phyloP scores from a whole-genome alignment of 2,113 vertebrate species.

The Regulus satrapa region DNA sequence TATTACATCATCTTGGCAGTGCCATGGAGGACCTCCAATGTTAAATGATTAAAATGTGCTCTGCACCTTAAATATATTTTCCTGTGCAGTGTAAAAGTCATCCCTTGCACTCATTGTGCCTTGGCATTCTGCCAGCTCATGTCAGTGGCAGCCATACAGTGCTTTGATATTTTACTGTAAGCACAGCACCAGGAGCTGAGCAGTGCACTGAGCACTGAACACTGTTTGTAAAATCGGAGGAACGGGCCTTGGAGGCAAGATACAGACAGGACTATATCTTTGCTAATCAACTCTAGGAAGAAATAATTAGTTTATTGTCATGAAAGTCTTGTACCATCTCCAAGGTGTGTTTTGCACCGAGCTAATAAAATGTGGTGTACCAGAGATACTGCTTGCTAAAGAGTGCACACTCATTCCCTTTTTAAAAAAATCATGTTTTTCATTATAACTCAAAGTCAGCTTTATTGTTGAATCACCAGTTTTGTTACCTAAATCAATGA shows the following conservation, averaged over 20 bases:
- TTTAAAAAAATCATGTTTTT: not conserved
- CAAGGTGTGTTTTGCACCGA: not conserved
- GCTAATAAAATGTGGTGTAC: not conserved
- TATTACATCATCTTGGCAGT: not conserved
- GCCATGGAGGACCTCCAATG: not conserved
- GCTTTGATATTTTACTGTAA: not conserved
- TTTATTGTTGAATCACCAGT: not conserved
- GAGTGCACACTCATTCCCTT: not conserved
- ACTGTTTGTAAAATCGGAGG: not conserved
- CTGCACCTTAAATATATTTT: not conserved
- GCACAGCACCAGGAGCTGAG: not conserved
- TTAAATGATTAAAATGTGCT: not conserved
- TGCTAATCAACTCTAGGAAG: not conserved
- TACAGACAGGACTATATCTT: not conserved
- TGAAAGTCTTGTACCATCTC: not conserved
- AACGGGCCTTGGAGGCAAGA: not conserved
- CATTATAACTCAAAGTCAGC: not conserved
- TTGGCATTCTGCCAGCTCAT: accelerated
- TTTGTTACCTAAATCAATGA: not conserved
- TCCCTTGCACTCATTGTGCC: not conserved
- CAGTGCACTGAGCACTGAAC: not conserved
- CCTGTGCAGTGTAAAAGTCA: not conserved
- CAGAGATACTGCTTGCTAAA: not conserved
- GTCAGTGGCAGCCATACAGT: not conserved
- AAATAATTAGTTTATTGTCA: not conserved